A percentile compares a stretch with the other conserved stretches of the same genome.
These are phyloP conservation scores for Chionoecetes opilio DNA, from an alignment of 1,140 invertebrate genomes.

Conservation along the genomic window DNA sequence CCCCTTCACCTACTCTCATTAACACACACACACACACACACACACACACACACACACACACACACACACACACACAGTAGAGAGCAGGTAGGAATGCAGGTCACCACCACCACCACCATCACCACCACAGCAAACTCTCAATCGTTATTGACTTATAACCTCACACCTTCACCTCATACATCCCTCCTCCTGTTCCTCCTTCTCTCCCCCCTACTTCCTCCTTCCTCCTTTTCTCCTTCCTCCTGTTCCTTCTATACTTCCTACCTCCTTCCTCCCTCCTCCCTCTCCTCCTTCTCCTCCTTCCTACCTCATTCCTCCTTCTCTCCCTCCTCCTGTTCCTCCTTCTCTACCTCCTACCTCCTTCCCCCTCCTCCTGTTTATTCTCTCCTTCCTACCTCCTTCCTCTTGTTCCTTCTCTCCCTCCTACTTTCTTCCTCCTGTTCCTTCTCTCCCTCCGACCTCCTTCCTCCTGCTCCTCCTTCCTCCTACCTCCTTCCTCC, in stretches of 20 bases:
- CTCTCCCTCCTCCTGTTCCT: neutral
- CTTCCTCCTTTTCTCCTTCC: neutral
- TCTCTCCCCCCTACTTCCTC: neutral
- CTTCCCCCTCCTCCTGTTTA: too few species aligned
- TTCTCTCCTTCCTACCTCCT: too few species aligned
- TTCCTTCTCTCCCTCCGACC: too few species aligned
- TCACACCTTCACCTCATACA: neutral
- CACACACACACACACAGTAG: neutral
- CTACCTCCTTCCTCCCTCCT: neutral
- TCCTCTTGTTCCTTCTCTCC: too few species aligned
- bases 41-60: conserved; percentile 12
- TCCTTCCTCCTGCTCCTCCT: too few species aligned
- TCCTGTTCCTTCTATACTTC: too few species aligned
- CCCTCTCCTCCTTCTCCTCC: neutral
- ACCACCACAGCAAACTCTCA: neutral
- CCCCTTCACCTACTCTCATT: too few species aligned
- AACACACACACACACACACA: neutral
- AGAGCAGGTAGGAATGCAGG: neutral
- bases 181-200: neutral
- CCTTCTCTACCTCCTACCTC: neutral
- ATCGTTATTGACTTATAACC: neutral
- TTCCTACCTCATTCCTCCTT: neutral
- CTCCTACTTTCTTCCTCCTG: too few species aligned
- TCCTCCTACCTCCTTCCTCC: too few species aligned
- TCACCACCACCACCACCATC: neutral